phyloP scores from a whole-genome alignment of 2,888 invertebrate species.

The Ochlodes sylvanus region DNA sequence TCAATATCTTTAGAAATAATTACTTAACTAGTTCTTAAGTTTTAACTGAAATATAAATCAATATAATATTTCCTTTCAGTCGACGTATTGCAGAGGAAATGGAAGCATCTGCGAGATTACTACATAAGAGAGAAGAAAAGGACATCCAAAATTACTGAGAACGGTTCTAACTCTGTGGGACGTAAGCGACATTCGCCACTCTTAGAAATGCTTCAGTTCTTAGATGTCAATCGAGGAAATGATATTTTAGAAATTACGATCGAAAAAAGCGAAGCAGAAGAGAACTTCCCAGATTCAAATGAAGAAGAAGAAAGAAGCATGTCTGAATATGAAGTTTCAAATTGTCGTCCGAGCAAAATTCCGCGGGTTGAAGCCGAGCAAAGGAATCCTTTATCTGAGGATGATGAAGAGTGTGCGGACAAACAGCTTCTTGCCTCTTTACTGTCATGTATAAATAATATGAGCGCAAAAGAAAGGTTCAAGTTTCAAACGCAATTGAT shows the following conservation, averaged over 20 bases:
- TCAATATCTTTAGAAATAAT: too few relatives aligned
- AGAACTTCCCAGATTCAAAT: not conserved
- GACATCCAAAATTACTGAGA: not conserved
- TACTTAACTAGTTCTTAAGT: too few relatives aligned
- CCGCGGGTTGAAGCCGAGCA: not conserved
- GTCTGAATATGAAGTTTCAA: not conserved
- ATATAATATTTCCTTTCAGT: not conserved
- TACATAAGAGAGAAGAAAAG: constrained; percentile 3
- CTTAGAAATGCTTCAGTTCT: constrained; percentile 8
- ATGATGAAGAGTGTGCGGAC: not conserved
- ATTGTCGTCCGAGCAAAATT: not conserved
- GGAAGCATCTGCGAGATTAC: constrained; percentile 7
- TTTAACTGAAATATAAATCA: too few relatives aligned
- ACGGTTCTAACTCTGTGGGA: not conserved
- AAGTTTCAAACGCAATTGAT: not conserved
- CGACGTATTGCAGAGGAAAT: constrained; percentile 5
- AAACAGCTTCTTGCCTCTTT: not conserved
- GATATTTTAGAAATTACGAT: not conserved
- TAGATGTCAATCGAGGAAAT: not conserved
- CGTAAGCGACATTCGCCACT: constrained; percentile 3
- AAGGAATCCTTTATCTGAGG: not conserved
- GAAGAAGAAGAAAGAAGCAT: constrained; percentile 6
- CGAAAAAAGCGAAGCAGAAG: not conserved
- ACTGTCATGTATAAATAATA: not conserved
- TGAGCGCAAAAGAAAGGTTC: not conserved